phyloP scores from a whole-genome alignment of 1,140 invertebrate species.

The Anastatus disparis region DNA sequence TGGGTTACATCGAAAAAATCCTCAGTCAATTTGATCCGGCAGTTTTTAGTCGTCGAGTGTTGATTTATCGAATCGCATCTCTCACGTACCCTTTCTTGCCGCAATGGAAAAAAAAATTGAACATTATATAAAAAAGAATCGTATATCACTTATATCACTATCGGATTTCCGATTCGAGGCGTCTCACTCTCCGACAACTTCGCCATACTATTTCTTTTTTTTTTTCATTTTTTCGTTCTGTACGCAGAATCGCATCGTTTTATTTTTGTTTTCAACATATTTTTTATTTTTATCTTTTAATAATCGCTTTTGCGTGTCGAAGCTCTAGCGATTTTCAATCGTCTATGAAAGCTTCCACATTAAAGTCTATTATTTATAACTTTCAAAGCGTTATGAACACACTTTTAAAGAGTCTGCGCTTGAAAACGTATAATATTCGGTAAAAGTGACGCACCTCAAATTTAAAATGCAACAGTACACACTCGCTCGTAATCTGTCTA shows the following conservation, averaged over 20 bases:
- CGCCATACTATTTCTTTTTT: slow-evolving; percentile 2
- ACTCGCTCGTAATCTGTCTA: background rate
- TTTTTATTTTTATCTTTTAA: too few species aligned
- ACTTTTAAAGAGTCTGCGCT: slow-evolving; percentile 14
- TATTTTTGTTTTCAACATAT: background rate
- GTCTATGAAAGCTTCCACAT: background rate
- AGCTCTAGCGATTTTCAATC: slow-evolving; percentile 4
- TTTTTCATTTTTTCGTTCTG: slow-evolving; percentile 1
- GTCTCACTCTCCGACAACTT: background rate
- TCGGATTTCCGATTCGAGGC: slow-evolving; percentile 32
- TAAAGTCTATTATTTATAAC: slow-evolving; percentile 1
- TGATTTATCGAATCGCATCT: slow-evolving; percentile 33
- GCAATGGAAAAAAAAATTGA: slow-evolving; percentile 35
- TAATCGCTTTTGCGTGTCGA: slow-evolving; percentile 1
- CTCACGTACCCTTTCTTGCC: slow-evolving; percentile 52
- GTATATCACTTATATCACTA: slow-evolving; percentile 40
- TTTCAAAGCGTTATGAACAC: too few species aligned
- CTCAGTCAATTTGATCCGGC: slow-evolving; percentile 48
- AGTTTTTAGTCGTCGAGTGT: slow-evolving; percentile 38
- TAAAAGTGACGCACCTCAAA: slow-evolving; percentile 29
- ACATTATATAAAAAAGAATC: slow-evolving; percentile 31
- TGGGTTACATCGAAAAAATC: slow-evolving; percentile 34
- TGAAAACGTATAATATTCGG: slow-evolving; percentile 14
- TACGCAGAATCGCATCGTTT: background rate
- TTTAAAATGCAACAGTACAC: slow-evolving; percentile 25